phyloP scores from a whole-genome alignment of 2,888 invertebrate genomes.

The Lasioglossum villosulum region DNA sequence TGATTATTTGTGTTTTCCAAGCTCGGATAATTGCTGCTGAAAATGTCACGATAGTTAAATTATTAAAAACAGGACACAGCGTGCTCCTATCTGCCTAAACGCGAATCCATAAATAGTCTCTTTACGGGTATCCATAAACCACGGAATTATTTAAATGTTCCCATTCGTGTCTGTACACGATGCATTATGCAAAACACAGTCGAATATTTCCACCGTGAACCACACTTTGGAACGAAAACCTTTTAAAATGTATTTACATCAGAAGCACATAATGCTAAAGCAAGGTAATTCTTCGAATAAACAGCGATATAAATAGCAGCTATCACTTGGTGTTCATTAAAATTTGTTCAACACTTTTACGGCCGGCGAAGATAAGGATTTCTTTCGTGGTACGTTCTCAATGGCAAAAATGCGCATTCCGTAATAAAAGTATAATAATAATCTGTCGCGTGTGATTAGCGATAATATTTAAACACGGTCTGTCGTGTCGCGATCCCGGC shows the following conservation, averaged over 20 bases:
- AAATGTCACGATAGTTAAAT: neutral
- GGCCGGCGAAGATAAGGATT: neutral
- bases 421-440: neutral
- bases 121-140: neutral
- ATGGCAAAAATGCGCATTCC: neutral
- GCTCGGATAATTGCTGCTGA: neutral
- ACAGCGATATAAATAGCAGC: neutral
- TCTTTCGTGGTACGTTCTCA: neutral
- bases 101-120: neutral
- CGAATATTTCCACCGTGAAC: neutral
- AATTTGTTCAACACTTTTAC: neutral
- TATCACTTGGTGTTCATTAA: constrained; percentile 1
- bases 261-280: neutral
- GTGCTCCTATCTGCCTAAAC: too few relatives aligned
- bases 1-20: neutral
- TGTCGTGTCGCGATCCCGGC: constrained; percentile 30
- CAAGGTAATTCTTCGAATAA: neutral
- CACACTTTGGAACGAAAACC: neutral
- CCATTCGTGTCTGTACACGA: neutral
- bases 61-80: neutral
- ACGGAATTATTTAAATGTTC: neutral
- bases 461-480: constrained; percentile 19
- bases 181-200: neutral
- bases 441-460: constrained; percentile 13
- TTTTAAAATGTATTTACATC: neutral